Conservation (phyloP, 64 coral and sea anemone genomes). For the Pocillopora verrucosa region DNA sequence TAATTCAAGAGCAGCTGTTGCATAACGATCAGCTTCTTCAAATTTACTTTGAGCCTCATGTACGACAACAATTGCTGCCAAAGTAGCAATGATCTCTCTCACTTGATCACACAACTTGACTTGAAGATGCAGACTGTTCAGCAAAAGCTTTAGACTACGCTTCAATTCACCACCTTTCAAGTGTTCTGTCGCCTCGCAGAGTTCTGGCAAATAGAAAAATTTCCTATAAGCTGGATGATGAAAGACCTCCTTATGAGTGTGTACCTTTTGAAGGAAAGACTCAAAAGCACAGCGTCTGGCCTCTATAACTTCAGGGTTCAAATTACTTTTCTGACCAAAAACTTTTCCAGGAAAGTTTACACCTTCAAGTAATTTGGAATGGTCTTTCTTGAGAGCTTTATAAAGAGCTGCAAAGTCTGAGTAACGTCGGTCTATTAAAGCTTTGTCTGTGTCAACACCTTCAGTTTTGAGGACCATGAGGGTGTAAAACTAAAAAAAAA, state of each 20-base stretch:
- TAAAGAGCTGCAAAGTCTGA: conserved; percentile 88
- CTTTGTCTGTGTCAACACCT: conserved; percentile 88
- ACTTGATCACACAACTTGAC: conserved; percentile 83
- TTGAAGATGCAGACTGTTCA: conserved; percentile 91
- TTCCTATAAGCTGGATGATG: conserved; percentile 71
- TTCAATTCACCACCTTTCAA: conserved; percentile 85
- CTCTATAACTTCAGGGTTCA: conserved; percentile 65
- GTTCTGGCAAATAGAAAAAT: conserved; percentile 88
- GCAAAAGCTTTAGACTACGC: conserved; percentile 66
- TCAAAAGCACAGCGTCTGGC: conserved; percentile 70
- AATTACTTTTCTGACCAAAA: conserved; percentile 72
- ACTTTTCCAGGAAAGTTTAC: conserved; percentile 91
- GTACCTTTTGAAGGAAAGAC: conserved; percentile 67
- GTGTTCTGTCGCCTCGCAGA: conserved; percentile 70
- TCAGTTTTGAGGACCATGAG: conserved; percentile 81
- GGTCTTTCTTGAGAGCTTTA: conserved; percentile 84
- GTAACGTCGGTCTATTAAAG: conserved; percentile 83
- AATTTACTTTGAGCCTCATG: conserved; percentile 69
- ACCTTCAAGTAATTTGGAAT: conserved; percentile 57
- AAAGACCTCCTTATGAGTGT: conserved; percentile 53
- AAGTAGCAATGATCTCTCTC: conserved; percentile 82
- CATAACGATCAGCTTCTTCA: conserved; percentile 84
- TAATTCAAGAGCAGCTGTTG: conserved; percentile 73
- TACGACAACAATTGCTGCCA: conserved; percentile 81
- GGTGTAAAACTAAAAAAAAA: conserved; percentile 72